phyloP scores from a whole-genome alignment of 2,888 invertebrate species.

The Lacanobia wlatinum region DNA sequence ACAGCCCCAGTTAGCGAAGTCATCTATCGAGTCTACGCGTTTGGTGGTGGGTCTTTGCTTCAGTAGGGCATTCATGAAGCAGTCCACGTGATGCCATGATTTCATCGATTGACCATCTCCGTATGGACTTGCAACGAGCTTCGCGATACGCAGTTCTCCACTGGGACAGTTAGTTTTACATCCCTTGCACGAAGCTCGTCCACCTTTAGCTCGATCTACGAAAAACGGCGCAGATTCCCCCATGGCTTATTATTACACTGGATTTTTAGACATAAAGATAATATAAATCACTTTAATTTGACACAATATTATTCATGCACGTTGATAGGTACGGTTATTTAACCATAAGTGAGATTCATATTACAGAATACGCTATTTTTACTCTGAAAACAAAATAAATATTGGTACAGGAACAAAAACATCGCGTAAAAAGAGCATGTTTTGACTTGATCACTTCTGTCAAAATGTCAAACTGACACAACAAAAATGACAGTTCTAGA shows the following conservation, averaged over 20 bases:
- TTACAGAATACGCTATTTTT: slow-evolving; percentile 11
- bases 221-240: slow-evolving; percentile 88
- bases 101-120: slow-evolving; percentile 94
- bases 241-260: slow-evolving; percentile 54
- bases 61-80: slow-evolving; percentile 94
- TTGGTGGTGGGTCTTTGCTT: slow-evolving; percentile 95
- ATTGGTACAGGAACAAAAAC: slow-evolving; percentile 30
- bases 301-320: neutral
- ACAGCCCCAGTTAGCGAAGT: slow-evolving; percentile 94
- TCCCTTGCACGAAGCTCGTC: slow-evolving; percentile 95
- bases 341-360: slow-evolving; percentile 4
- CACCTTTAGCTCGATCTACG: slow-evolving; percentile 95
- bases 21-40: slow-evolving; percentile 94
- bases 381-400: slow-evolving; percentile 14
- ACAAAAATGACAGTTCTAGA: slow-evolving; percentile 45
- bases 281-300: slow-evolving; percentile 1
- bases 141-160: slow-evolving; percentile 94
- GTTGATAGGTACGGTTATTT: neutral
- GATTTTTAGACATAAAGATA: slow-evolving; percentile 13
- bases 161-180: slow-evolving; percentile 95
- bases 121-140: slow-evolving; percentile 95
- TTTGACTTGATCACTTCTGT: neutral
- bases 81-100: slow-evolving; percentile 95
- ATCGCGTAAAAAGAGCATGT: neutral
- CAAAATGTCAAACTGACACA: slow-evolving; percentile 16